A percentile compares a stretch with the other conserved stretches of the same genome.
These are phyloP conservation scores for Dryoscopus gambensis DNA, from an alignment of 2,113 vertebrate genomes.

Conservation along the genomic window DNA sequence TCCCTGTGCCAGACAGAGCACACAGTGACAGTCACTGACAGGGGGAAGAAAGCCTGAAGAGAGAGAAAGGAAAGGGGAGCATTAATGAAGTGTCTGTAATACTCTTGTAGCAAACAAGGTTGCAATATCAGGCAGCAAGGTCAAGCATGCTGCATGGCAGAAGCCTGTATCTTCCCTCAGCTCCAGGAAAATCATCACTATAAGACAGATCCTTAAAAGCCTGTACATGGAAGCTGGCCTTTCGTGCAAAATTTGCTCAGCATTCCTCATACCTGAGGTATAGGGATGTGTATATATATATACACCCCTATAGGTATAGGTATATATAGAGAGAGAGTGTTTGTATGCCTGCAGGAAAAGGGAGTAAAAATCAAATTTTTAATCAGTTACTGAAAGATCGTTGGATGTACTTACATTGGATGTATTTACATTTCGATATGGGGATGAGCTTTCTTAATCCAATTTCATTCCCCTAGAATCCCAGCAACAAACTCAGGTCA, in stretches of 20 bases:
- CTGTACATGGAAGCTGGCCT: neutral
- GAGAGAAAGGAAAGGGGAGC: neutral
- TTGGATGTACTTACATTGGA: neutral
- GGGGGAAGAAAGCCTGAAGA: neutral
- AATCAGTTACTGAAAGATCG: neutral
- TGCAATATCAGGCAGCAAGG: neutral
- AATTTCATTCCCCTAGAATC: neutral
- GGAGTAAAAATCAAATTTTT: neutral
- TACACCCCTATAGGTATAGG: neutral
- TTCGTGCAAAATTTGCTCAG: neutral
- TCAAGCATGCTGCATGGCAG: neutral
- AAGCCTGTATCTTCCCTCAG: accelerated
- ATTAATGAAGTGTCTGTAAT: accelerated
- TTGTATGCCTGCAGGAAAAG: neutral
- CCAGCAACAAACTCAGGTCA: neutral
- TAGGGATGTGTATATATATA: accelerated
- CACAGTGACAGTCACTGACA: accelerated
- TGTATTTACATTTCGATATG: neutral
- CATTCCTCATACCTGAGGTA: neutral
- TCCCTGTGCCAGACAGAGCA: neutral
- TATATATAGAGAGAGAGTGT: neutral
- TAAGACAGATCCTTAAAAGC: neutral
- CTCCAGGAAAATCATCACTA: neutral
- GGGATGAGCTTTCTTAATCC: neutral
- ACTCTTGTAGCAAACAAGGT: neutral